Evolutionary conservation across 2,888 invertebrate genomes (phyloP).

Genomic region (Polylopha cassiicola): DNA sequence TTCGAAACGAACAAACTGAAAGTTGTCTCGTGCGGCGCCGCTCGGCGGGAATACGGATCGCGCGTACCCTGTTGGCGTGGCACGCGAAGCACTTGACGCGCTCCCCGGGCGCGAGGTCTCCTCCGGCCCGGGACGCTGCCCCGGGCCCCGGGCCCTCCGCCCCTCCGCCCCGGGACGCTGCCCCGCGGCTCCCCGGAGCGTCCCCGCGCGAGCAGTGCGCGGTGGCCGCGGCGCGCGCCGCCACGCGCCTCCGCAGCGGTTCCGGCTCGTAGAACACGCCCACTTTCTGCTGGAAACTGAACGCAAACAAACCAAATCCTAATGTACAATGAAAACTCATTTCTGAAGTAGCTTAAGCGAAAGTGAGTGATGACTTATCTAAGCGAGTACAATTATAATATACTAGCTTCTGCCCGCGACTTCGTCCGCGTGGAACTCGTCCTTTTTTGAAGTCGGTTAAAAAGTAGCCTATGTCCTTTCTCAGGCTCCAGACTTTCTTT

Average conservation of each 20-base stretch:
- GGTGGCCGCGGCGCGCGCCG: slow-evolving; percentile 41
- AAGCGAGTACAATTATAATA: too few relatives aligned
- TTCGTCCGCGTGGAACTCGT: too few relatives aligned
- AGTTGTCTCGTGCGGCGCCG: too few relatives aligned
- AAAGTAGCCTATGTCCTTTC: too few relatives aligned
- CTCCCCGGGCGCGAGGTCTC: slow-evolving; percentile 33
- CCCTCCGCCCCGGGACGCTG: slow-evolving; percentile 46
- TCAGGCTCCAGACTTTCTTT: too few relatives aligned
- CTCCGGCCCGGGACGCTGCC: slow-evolving; percentile 36
- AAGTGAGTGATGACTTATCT: too few relatives aligned
- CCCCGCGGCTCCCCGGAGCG: slow-evolving; percentile 40
- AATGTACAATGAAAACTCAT: too few relatives aligned
- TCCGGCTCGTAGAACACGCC: slow-evolving; percentile 54
- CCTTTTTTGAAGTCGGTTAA: too few relatives aligned
- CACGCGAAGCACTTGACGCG: slow-evolving; percentile 63
- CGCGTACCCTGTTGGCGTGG: slow-evolving; percentile 44
- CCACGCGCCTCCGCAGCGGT: slow-evolving; percentile 39
- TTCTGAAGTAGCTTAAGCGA: too few relatives aligned
- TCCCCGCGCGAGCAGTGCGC: slow-evolving; percentile 50
- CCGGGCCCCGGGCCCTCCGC: slow-evolving; percentile 40
- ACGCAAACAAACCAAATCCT: slow-evolving; percentile 1
- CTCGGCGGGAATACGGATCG: background rate
- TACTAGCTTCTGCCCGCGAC: too few relatives aligned
- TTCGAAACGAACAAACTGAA: slow-evolving; percentile 2
- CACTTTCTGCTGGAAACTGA: slow-evolving; percentile 62